Evolutionary conservation across 2,888 invertebrate genomes (phyloP).

Genomic region (Elaeidobius kamerunicus): DNA sequence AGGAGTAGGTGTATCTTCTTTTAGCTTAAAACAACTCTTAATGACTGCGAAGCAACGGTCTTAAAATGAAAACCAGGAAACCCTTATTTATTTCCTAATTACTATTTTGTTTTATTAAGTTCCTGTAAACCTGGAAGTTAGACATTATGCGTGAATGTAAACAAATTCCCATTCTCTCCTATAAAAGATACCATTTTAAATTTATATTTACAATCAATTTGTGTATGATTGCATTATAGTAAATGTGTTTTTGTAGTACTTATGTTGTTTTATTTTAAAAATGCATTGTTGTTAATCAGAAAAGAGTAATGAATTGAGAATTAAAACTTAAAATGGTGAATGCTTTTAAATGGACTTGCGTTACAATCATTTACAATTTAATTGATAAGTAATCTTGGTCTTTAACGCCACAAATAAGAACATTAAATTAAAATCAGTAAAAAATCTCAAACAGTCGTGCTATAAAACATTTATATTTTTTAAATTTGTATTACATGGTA

Average conservation of each 20-base stretch:
- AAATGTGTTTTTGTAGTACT: conserved; percentile 1
- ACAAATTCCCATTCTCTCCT: conserved; percentile 39
- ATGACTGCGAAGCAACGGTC: conserved; percentile 30
- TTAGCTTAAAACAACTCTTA: conserved; percentile 45
- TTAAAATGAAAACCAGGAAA: conserved; percentile 5
- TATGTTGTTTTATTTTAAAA: conserved; percentile 1
- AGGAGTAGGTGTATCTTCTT: conserved; percentile 47
- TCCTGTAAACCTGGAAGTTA: conserved; percentile 5
- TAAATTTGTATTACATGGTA: no score
- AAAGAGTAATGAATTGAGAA: no score
- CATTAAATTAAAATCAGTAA: no score
- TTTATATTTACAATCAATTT: conserved; percentile 42
- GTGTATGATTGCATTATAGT: conserved; percentile 4
- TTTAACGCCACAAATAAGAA: no score
- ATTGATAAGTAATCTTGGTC: no score
- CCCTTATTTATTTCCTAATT: conserved; percentile 8
- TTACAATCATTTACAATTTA: no score
- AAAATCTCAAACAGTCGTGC: no score
- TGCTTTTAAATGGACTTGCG: no score
- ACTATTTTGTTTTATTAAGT: conserved; percentile 9
- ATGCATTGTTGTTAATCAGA: no score
- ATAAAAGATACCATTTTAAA: conserved; percentile 45
- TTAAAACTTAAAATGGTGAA: no score
- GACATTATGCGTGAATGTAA: conserved; percentile 32
- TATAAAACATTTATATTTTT: no score